Evolutionary conservation across 1,140 invertebrate species (phyloP).

Genomic region (Cylas formicarius): DNA sequence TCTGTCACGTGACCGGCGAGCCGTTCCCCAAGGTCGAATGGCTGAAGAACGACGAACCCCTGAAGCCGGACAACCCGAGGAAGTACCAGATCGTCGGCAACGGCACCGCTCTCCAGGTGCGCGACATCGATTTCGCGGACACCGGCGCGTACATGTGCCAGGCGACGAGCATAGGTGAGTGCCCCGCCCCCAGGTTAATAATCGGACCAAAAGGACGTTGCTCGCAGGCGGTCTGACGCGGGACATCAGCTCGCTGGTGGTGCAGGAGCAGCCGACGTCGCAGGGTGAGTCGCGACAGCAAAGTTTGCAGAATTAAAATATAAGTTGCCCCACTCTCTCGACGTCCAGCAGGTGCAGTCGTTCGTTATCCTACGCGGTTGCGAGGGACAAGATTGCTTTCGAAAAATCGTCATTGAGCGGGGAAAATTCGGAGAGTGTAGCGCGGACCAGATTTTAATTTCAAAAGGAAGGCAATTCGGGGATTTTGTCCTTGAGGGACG

Average conservation of each 20-base stretch:
- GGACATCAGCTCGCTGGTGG: conserved; percentile 64
- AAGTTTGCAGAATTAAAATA: conserved; percentile 4
- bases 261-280: conserved; percentile 61
- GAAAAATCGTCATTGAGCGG: too few species aligned
- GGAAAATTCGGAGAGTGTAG: too few species aligned
- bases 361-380: too few species aligned
- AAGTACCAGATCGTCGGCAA: conserved; percentile 65
- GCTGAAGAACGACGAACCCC: conserved; percentile 65
- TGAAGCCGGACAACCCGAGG: conserved; percentile 46
- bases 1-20: conserved; percentile 63
- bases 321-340: not conserved
- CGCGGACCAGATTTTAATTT: too few species aligned
- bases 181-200: not conserved
- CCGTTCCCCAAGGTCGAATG: conserved; percentile 61
- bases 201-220: not conserved
- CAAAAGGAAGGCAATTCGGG: too few species aligned
- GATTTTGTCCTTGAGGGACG: too few species aligned
- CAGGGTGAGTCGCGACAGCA: conserved; percentile 53
- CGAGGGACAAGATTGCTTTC: too few species aligned
- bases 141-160: conserved; percentile 75
- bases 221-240: conserved; percentile 56
- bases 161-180: conserved; percentile 54
- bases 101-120: conserved; percentile 60
- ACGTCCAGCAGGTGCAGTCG: too few species aligned
- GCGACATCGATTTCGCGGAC: conserved; percentile 62